Conservation (phyloP, 2,113 vertebrate genomes). For the Trinectes maculatus region DNA sequence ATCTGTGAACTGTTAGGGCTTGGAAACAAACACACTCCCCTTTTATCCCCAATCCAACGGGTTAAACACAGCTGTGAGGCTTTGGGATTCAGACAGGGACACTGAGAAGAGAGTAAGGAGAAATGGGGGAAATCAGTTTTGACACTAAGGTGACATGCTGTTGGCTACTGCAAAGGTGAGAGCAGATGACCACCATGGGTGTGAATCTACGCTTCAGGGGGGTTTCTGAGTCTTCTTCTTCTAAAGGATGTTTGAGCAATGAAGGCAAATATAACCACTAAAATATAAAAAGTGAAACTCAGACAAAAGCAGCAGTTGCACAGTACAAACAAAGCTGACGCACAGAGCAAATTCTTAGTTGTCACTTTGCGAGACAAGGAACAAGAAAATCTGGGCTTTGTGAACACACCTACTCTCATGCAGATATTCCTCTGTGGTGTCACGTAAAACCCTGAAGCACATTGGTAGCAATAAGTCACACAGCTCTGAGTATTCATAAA, state of each 20-base stretch:
- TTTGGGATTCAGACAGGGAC: slow-evolving; percentile 27
- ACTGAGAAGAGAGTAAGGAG: slow-evolving; percentile 13
- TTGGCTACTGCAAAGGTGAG: slow-evolving; percentile 7
- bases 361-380: slow-evolving; percentile 35
- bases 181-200: slow-evolving; percentile 20
- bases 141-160: slow-evolving; percentile 58
- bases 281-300: slow-evolving; percentile 9
- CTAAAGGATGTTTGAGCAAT: not conserved
- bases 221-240: slow-evolving; percentile 20
- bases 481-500: slow-evolving; percentile 2
- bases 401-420: slow-evolving; percentile 56
- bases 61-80: slow-evolving; percentile 76
- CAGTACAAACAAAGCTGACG: slow-evolving; percentile 16
- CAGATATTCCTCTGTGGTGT: slow-evolving; percentile 4
- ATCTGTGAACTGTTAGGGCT: slow-evolving; percentile 61
- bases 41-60: slow-evolving; percentile 37
- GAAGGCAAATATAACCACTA: not conserved
- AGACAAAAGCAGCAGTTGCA: slow-evolving; percentile 8
- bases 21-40: slow-evolving; percentile 63
- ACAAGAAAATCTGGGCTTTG: slow-evolving; percentile 73
- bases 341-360: slow-evolving; percentile 21
- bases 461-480: slow-evolving; percentile 7
- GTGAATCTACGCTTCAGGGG: slow-evolving; percentile 1
- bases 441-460: slow-evolving; percentile 30
- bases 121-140: slow-evolving; percentile 28